Evolutionary conservation across 2,113 vertebrate species (phyloP).

Genomic region (Sphyrna mokarran): DNA sequence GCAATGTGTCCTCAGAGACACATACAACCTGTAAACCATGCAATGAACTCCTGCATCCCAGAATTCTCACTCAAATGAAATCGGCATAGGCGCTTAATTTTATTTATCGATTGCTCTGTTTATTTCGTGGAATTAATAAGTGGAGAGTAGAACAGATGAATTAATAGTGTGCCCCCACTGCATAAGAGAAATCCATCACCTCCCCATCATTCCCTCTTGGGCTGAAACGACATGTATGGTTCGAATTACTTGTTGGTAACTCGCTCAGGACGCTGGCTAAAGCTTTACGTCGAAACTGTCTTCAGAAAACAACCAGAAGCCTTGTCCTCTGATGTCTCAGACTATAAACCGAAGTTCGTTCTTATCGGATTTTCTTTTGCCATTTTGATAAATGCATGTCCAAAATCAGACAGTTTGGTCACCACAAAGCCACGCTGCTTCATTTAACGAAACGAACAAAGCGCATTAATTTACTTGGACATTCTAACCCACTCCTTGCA

Average conservation of each 20-base stretch:
- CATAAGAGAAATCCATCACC: not conserved
- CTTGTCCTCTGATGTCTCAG: not conserved
- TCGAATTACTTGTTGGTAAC: not conserved
- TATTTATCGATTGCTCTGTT: too few relatives aligned
- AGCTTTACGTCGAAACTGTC: not conserved
- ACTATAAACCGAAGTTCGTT: not conserved
- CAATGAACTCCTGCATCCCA: not conserved
- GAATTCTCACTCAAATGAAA: not conserved
- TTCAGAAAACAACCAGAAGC: not conserved
- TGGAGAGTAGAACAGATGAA: not conserved
- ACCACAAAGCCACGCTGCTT: not conserved
- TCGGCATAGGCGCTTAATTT: not conserved
- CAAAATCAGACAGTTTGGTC: not conserved
- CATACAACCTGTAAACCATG: too few relatives aligned
- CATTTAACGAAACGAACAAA: not conserved
- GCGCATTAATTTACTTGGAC: not conserved
- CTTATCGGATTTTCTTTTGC: not conserved
- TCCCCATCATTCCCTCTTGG: not conserved
- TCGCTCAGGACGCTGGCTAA: not conserved
- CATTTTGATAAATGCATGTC: not conserved
- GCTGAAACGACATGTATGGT: not conserved
- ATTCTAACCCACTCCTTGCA: not conserved
- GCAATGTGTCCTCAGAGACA: not conserved
- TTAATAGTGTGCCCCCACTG: not conserved
- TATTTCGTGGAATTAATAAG: not conserved